phyloP scores from a whole-genome alignment of 2,113 vertebrate species.

The Crocuta crocuta region DNA sequence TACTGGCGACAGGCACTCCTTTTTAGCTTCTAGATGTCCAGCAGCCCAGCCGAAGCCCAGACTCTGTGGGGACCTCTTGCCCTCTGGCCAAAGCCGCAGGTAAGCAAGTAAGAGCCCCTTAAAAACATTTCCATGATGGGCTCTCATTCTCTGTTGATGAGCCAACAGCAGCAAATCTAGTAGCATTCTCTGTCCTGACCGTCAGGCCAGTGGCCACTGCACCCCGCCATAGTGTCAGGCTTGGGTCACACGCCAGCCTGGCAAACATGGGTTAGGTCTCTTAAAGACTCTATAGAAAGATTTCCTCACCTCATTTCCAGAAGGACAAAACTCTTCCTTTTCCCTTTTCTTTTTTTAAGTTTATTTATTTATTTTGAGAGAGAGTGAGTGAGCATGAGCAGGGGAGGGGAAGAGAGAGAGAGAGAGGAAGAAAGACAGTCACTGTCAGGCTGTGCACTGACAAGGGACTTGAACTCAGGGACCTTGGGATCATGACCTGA shows the following conservation, averaged over 20 bases:
- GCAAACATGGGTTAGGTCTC: background rate
- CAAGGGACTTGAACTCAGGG: too few relatives aligned
- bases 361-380: too few relatives aligned
- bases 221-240: background rate
- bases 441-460: too few relatives aligned
- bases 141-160: background rate
- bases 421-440: too few relatives aligned
- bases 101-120: background rate
- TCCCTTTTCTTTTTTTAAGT: too few relatives aligned
- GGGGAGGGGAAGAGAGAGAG: too few relatives aligned
- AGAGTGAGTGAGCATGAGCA: too few relatives aligned
- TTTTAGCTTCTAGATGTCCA: background rate
- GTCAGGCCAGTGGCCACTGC: background rate
- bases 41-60: background rate
- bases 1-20: background rate
- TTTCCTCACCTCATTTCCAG: background rate
- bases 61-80: background rate
- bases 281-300: background rate
- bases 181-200: background rate
- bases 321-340: background rate
- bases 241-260: too few relatives aligned
- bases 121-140: background rate
- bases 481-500: too few relatives aligned
- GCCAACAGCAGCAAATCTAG: background rate
- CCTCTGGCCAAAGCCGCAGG: background rate